These are phyloP conservation scores for Philotrypesis tridentata DNA, from an alignment of 1,140 invertebrate genomes.

Conservation along the genomic window DNA sequence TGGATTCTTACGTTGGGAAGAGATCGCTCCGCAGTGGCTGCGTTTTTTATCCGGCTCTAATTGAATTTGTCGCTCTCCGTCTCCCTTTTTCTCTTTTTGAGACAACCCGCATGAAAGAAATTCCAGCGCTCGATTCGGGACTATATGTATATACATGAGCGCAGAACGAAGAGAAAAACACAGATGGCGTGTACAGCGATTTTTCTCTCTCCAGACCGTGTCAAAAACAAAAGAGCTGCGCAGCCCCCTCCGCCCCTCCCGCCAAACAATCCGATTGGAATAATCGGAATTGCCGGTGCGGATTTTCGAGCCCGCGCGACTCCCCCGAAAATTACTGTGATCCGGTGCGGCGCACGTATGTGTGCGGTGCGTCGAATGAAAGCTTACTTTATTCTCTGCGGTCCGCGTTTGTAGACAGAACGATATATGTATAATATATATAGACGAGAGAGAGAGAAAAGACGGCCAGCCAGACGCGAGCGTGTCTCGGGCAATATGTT, in stretches of 20 bases:
- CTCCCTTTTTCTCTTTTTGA: neutral
- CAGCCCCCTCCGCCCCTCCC: no score
- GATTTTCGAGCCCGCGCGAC: neutral
- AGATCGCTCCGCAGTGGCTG: no score
- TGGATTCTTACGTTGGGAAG: no score
- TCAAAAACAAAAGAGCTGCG: neutral
- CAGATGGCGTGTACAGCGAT: neutral
- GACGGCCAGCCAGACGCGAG: neutral
- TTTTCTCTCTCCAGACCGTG: no score
- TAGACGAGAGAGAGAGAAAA: neutral
- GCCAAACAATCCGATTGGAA: conserved; percentile 12
- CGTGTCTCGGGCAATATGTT: neutral
- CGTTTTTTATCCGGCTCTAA: neutral
- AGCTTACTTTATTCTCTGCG: neutral
- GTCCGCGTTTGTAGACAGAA: no score
- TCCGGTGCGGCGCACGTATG: neutral
- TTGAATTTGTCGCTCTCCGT: neutral
- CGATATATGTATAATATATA: no score
- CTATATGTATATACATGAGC: no score
- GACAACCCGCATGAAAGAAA: neutral
- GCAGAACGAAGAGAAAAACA: neutral
- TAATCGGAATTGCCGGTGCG: conserved; percentile 8
- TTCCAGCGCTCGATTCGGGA: neutral
- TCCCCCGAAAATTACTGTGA: conserved; percentile 13
- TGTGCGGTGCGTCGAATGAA: neutral